Evolutionary conservation across 2,888 invertebrate species (phyloP), one percentile per base, ranked within the genome.

Genomic region (Drosophila cognata): DNA sequence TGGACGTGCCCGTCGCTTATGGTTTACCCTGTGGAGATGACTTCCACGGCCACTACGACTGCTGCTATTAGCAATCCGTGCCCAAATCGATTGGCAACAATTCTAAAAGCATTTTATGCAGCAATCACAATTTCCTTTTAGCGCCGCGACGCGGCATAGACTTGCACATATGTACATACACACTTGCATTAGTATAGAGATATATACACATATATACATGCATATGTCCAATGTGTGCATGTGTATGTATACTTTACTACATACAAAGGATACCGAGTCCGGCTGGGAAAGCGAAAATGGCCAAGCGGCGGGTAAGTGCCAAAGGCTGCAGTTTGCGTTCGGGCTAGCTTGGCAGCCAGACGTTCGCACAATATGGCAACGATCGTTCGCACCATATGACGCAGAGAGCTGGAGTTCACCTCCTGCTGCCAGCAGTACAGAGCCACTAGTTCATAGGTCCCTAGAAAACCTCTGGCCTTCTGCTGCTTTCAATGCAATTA

Each of bases 71-170:
- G 84, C 85, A 89, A 89, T 87, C 82, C 85, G 69, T 88, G 79
- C 90, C 84, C 71, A 83, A 87, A 87, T 87, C 86, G 90, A 87
- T 87, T 89, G 90, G 88, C 86, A 87, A 86, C 88, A 78, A 82
- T 88, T 89, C 86, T 90, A 83, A 88, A 85, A 89, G 88, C 88
- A 85, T 86, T 90, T 87, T 88, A 89, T 85, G 79, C 81, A 82
- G 80, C 88, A 87, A 85, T 87, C 88, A 82, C 88, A 85, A 89
- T 90, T 83, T 87, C 86, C 90, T 86, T 85, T 90, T 85, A 83
- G 71, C 88, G 77, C 77, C 74, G 69, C 81, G 66, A 71, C 70
- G 62, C 88, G 69, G 77, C 81, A 58, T 52, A 65, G 62, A 56
- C 63, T 60, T 65, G 52, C 31, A 50, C 55, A 55, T 28, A 55